These are phyloP conservation scores for Cheiracanthium punctorium DNA, from an alignment of 2,888 invertebrate genomes.

Conservation along the genomic window DNA sequence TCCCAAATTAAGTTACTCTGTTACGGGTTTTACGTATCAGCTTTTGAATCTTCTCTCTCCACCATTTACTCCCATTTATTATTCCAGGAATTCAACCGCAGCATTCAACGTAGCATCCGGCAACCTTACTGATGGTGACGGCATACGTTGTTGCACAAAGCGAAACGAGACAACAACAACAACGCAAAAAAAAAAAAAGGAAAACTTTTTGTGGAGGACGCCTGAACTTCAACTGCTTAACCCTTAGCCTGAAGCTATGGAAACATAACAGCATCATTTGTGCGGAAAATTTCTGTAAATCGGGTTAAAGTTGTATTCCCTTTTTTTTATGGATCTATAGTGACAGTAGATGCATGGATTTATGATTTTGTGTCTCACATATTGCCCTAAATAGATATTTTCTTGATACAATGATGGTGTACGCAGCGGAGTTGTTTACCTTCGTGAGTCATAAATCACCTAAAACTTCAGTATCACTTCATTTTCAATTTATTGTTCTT, in stretches of 20 bases:
- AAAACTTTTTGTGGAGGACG: background rate
- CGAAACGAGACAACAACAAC: background rate
- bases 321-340: background rate
- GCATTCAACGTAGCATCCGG: background rate
- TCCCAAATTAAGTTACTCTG: background rate
- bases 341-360: background rate
- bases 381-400: background rate
- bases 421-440: no score
- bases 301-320: background rate
- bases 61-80: background rate
- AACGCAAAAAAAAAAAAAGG: background rate
- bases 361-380: background rate
- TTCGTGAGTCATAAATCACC: no score
- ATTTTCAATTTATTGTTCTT: no score
- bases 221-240: constrained; percentile 2
- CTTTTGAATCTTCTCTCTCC: background rate
- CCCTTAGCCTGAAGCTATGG: background rate
- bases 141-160: no score
- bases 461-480: no score
- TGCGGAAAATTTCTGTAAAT: background rate
- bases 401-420: no score
- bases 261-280: background rate
- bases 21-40: background rate
- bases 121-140: background rate
- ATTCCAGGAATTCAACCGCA: background rate